Evolutionary conservation across 2,113 vertebrate genomes (phyloP), one percentile per base, ranked within the genome.

Genomic region (Ciconia maguari): DNA sequence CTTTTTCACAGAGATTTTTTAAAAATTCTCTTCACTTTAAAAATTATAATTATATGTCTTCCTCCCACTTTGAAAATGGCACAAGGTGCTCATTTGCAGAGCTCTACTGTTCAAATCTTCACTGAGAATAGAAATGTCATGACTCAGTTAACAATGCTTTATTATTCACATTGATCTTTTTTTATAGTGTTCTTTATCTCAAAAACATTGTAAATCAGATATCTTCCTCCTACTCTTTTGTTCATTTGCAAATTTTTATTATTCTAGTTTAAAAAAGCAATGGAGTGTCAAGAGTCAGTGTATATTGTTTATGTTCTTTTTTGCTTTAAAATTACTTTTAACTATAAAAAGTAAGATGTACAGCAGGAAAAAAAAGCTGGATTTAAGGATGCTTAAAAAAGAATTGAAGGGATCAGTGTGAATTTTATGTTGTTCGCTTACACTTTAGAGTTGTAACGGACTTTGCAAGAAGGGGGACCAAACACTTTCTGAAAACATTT

Each of bases 61-160:
- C 97, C 97, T 98, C 97, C 97, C 95, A 97, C 98, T 98, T 97
- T 97, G 97, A 98, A 98, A 97, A 96, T 97, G 97, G 97, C 94
- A 97, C 96, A 97, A 97, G 97, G 97, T 97, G 96, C 95, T 98
- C 97, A 97, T 98, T 98, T 98, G 97, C 95, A 93, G 95, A 98
- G 94, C 96, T 98, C 97, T 98, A 95, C 97, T 86, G 96, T 97
- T 98, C 96, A 96, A 97, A 97, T 97, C 88, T 83, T 98, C 96
- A 92, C 96, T 96, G 96, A 98, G 98, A 98, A 98, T 98, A 98
- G 98, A 98, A 98, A 98, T 98, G 98, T 98, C 98, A 98, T 97
- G 98, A 98, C 98, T 98, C 98, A 98, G 98, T 98, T 98, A 98
- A 98, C 98, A 98, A 98, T 98, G 98, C 98, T 97, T 97, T 98